These are phyloP conservation scores for Oryctes rhinoceros DNA, from an alignment of 1,140 invertebrate genomes.

Conservation along the genomic window DNA sequence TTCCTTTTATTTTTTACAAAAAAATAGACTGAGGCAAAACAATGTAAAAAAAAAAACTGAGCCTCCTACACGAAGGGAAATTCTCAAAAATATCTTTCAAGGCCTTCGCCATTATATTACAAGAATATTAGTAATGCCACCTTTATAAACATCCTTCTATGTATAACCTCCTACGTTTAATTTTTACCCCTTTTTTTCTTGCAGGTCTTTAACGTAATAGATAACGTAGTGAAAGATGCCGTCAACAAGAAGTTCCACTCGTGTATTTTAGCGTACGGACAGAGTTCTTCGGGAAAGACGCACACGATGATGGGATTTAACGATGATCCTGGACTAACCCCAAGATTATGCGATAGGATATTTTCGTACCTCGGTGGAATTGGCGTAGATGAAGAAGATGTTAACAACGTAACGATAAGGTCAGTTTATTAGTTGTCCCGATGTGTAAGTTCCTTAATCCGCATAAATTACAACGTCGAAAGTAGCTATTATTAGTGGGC, in stretches of 20 bases:
- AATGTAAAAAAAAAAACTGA: too few species aligned
- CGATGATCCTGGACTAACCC: conserved; percentile 66
- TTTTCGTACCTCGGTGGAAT: conserved; percentile 57
- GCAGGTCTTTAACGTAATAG: conserved; percentile 74
- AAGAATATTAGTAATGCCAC: too few species aligned
- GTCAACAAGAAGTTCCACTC: conserved; percentile 68
- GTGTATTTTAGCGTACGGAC: conserved; percentile 80
- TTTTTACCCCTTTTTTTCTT: conserved; percentile 23
- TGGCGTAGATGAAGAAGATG: conserved; percentile 49
- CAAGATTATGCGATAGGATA: conserved; percentile 60
- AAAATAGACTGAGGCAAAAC: too few species aligned
- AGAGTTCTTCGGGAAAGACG: conserved; percentile 82
- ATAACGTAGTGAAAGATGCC: conserved; percentile 69
- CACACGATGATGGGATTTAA: conserved; percentile 78
- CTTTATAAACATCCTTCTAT: not conserved
- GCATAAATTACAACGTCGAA: too few species aligned
- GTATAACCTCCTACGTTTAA: not conserved
- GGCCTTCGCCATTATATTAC: too few species aligned
- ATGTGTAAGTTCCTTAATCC: too few species aligned
- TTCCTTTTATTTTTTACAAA: too few species aligned
- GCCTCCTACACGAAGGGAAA: too few species aligned
- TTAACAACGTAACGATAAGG: conserved; percentile 54
- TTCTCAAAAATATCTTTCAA: too few species aligned
- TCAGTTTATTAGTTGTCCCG: conserved; percentile 41
- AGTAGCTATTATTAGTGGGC: too few species aligned